Conservation (phyloP, 1,140 invertebrate species). For the Bombus ignitus region DNA sequence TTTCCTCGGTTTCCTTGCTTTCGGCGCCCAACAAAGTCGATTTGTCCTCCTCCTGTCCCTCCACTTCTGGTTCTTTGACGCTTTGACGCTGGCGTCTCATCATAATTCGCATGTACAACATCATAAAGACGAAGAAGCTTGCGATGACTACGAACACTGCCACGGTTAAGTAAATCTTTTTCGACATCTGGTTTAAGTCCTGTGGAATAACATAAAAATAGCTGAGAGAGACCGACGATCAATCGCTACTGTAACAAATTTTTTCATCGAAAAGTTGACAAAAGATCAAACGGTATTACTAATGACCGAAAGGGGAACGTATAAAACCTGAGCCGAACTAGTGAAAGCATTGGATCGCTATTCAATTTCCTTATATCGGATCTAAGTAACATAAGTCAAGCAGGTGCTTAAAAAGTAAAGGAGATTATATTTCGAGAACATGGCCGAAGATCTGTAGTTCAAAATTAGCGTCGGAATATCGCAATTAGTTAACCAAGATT, state of each 20-base stretch:
- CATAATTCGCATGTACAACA: slow-evolving; percentile 65
- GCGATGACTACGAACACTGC: slow-evolving; percentile 48
- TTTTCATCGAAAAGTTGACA: not conserved
- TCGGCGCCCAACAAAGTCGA: slow-evolving; percentile 73
- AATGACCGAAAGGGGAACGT: not conserved
- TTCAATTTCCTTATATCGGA: not conserved
- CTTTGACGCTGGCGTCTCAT: slow-evolving; percentile 60
- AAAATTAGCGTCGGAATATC: not conserved
- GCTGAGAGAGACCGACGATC: not conserved
- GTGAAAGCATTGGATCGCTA: not conserved
- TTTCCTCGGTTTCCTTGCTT: slow-evolving; percentile 69
- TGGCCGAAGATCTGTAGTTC: not conserved
- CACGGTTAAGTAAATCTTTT: slow-evolving; percentile 51
- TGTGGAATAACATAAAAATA: slow-evolving; percentile 32
- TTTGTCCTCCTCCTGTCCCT: slow-evolving; percentile 72
- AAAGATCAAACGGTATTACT: not conserved
- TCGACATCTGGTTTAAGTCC: slow-evolving; percentile 55
- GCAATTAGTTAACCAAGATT: not conserved
- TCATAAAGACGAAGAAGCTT: slow-evolving; percentile 49
- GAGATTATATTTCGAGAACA: not conserved
- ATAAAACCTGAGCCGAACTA: not conserved
- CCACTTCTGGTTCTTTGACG: slow-evolving; percentile 69
- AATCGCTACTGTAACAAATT: not conserved
- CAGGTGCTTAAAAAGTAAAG: not conserved
- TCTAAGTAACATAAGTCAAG: not conserved